Percentiles rank a stretch among this genome's conserved stretches.
Evolutionary conservation across 2,888 invertebrate genomes (phyloP).

Genomic region (Diachrysia chrysitis): DNA sequence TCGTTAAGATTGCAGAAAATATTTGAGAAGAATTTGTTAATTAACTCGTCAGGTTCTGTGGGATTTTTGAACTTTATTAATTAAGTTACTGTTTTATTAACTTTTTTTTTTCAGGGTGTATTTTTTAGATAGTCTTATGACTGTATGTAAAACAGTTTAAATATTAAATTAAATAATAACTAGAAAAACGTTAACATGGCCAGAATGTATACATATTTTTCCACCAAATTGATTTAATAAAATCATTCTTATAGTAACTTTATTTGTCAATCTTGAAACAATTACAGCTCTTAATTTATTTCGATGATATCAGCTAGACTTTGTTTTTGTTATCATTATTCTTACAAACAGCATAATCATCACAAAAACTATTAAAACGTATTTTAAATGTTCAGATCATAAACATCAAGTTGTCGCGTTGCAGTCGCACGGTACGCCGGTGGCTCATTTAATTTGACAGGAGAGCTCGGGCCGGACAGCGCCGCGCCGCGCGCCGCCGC

Average conservation of each 20-base stretch:
- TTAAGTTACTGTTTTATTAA: conserved; percentile 37
- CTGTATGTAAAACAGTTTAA: background rate
- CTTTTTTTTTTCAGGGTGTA: background rate
- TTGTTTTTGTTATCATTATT: too few relatives aligned
- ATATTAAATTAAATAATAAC: background rate
- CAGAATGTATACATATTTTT: too few relatives aligned
- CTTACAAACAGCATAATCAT: background rate
- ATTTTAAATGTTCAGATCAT: background rate
- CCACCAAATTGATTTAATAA: too few relatives aligned
- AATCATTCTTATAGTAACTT: too few relatives aligned
- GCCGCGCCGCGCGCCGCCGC: background rate
- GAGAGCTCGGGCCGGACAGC: conserved; percentile 26
- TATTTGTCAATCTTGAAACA: too few relatives aligned
- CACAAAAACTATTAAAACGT: background rate
- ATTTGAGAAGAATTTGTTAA: conserved; percentile 55
- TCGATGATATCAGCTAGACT: too few relatives aligned
- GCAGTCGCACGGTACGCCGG: background rate
- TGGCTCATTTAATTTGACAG: conserved; percentile 44
- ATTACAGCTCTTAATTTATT: too few relatives aligned
- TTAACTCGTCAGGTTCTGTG: conserved; percentile 50
- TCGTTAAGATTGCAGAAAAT: conserved; percentile 43
- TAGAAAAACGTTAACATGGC: background rate
- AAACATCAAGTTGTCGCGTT: conserved; percentile 1
- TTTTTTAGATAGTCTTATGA: background rate
- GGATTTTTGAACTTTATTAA: conserved; percentile 39